Percentiles rank a stretch among this genome's conserved stretches.
phyloP scores from a whole-genome alignment of 2,113 vertebrate genomes.

The Chaetura pelagica region DNA sequence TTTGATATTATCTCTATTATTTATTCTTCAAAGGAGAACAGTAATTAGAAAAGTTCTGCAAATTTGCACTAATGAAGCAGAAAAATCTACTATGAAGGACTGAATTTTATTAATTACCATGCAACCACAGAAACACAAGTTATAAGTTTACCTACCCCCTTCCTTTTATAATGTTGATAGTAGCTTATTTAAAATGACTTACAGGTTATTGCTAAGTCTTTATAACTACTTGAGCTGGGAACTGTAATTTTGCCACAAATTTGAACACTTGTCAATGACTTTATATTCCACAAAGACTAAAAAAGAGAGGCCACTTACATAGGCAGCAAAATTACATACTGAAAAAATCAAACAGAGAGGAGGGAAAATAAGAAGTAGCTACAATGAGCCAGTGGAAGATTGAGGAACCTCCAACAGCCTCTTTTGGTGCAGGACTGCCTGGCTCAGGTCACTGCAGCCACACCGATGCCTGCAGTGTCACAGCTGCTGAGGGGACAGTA shows the following conservation, averaged over 20 bases:
- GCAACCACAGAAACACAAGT: neutral
- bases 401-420: neutral
- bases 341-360: neutral
- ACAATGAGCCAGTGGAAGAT: neutral
- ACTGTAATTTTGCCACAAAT: neutral
- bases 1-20: slow-evolving; percentile 47
- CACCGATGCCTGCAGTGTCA: neutral
- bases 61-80: slow-evolving; percentile 66
- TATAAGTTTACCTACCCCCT: neutral
- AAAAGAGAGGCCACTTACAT: neutral
- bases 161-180: neutral
- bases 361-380: neutral
- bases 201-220: neutral
- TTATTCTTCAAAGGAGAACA: slow-evolving; percentile 56
- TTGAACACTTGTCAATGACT: neutral
- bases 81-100: slow-evolving; percentile 30
- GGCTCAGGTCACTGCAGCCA: neutral
- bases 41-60: slow-evolving; percentile 57
- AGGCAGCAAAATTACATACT: neutral
- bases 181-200: neutral
- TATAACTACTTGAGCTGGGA: neutral
- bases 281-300: neutral
- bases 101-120: neutral
- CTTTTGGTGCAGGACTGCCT: neutral
- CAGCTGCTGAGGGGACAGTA: neutral